Evolutionary conservation across 2,888 invertebrate genomes (phyloP), one percentile per base, ranked within the genome.

Genomic region (Lycaena phlaeas): DNA sequence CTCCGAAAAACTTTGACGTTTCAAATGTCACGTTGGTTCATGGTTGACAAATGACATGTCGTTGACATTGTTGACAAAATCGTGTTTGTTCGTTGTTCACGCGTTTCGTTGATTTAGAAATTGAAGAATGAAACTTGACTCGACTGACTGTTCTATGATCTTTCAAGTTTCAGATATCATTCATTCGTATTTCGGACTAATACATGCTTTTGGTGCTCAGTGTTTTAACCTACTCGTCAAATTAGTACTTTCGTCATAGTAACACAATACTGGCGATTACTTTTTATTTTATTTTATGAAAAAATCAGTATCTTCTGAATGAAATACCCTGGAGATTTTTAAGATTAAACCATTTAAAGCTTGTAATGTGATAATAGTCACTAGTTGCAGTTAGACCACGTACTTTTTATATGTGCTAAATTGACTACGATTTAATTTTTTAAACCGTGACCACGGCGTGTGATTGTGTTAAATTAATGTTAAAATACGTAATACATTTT

Each of bases 141-240:
- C n/a, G 34, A 12, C 34, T 34, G 18, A 11, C 34, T 22, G 12
- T 17, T 12, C 14, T 28, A 6, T 34, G 22, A 17, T 22, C 11
- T 34, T 34, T 18, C n/a, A n/a, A n/a, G n/a, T n/a, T n/a, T n/a
- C 34, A 34, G 34, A 17, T 18, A 18, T 22, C 18, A 34, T 34
- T 34, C 22, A 22, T 34, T 22, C 31, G 15, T 12, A 17, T 11
- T 11, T 18, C 22, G 22, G 12, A 3, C 12, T 18, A 12, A 18
- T 22, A 18, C 34, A 34, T 11, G 34, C 22, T 7, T 9, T 11
- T 22, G 22, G 7, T 11, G 11, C 34, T 22, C 22, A 17, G 34
- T 12, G 4, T 34, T 34, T 22, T 34, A 34, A 34, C 34, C 34
- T 34, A 18, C 7, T 34, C 11, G 34, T 31, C 17, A 2, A 18